Base-by-base conservation (phyloP, 2,888 invertebrate species). In the Neria commutata region DNA sequence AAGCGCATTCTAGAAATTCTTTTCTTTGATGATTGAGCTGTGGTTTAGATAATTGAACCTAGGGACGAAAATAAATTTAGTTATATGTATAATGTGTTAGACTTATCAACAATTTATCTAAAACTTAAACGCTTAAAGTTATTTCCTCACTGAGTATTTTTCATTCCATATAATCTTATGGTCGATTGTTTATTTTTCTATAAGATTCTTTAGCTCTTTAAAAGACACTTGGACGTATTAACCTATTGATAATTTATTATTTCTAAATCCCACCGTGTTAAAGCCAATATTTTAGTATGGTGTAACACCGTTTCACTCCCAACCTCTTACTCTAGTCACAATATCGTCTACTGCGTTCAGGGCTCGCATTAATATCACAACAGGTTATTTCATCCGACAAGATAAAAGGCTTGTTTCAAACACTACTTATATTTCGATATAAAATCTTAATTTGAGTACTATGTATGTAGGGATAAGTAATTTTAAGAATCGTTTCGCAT, bases 1-100 rank as follows among this genome's bases (percentile, higher is more conserved):
- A 81, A 80, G 58, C 70, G 80, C 57, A 82, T 82, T 45, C 68
- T 82, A 37, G 81, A 82, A 70, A 81, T 82, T 61, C 70, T 82
- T 46, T 82, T 82, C 59, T 81, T 82, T 58, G 81, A 82, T 37
- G 81, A 82, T 66, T 81, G 69, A 71, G 16, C 11, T 29, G 11
- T 29, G 11, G 29, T 29, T 29, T 29, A 6, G 11, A 29, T 8
- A 29, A 11, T 8, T 29, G 11, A 8, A 8, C 29, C 6, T 29
- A 29, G 29, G 29, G 29, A 29, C 11, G 29, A 29, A 29, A 29
- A 29, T 29, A 29, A 29, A 11, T 29, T 29, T 6, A 29, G 11
- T 29, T 11, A 29, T 6, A 6, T 29, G 11, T 11, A 11, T 6
- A 29, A 8, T 29, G 29, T 29, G 11, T 29, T 8, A 29, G 11